phyloP scores from a whole-genome alignment of 1,140 invertebrate genomes.

The Aphelinus atriplicis region DNA sequence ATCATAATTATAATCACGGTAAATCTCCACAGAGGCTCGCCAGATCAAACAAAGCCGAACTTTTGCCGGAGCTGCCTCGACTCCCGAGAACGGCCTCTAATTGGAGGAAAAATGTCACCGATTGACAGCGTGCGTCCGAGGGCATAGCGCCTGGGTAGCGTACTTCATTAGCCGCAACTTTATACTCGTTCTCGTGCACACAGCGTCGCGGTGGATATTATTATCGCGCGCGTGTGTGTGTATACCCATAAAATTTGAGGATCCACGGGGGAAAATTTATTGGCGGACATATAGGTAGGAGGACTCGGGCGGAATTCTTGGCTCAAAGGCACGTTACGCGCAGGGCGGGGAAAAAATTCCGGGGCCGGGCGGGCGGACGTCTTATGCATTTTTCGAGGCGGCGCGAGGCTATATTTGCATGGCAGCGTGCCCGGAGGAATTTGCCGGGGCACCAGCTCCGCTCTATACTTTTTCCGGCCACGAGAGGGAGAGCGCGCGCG shows the following conservation, averaged over 20 bases:
- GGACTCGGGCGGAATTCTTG: neutral
- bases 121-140: too few species aligned
- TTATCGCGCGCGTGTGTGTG: conserved; percentile 10
- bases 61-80: too few species aligned
- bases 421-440: conserved; percentile 20
- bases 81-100: too few species aligned
- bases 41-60: too few species aligned
- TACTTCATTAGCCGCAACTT: too few species aligned
- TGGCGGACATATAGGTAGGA: neutral
- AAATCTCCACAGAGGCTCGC: too few species aligned
- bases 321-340: neutral
- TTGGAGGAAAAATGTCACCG: too few species aligned
- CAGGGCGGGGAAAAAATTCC: neutral
- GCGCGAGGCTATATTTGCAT: conserved; percentile 19
- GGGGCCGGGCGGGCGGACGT: neutral
- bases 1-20: too few species aligned
- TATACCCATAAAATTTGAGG: conserved; percentile 11
- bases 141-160: too few species aligned
- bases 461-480: neutral
- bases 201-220: conserved; percentile 6
- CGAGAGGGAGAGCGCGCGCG: neutral
- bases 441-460: neutral
- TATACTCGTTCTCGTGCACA: neutral
- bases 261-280: conserved; percentile 24
- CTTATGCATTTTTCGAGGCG: conserved; percentile 24